phyloP scores from a whole-genome alignment of 1,140 invertebrate species.

The Asbolus verrucosus region DNA sequence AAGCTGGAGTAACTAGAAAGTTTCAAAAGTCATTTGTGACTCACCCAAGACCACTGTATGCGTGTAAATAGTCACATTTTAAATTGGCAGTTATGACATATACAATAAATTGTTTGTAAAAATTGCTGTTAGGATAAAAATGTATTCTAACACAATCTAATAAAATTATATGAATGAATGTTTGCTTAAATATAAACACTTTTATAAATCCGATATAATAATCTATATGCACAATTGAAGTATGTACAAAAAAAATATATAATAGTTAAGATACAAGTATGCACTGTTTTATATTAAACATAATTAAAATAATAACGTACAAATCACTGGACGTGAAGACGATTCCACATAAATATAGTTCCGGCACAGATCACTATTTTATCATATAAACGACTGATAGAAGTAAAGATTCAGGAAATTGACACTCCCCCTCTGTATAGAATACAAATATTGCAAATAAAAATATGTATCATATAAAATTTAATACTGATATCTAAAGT shows the following conservation, averaged over 20 bases:
- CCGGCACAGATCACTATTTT: conserved; percentile 56
- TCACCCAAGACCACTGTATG: no score
- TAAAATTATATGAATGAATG: conserved; percentile 58
- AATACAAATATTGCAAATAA: conserved; percentile 13
- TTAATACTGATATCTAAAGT: conserved; percentile 35
- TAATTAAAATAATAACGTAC: conserved; percentile 60
- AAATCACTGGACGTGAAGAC: conserved; percentile 63
- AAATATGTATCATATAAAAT: no score
- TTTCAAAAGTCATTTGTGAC: no score
- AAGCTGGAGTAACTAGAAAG: no score
- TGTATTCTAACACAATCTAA: conserved; percentile 60
- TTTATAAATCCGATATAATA: conserved; percentile 63
- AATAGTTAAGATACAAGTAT: conserved; percentile 59
- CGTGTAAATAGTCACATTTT: conserved; percentile 50
- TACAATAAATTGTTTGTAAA: conserved; percentile 56
- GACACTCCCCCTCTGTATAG: no score
- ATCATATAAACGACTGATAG: conserved; percentile 55
- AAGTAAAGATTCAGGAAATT: conserved; percentile 37
- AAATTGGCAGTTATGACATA: conserved; percentile 54
- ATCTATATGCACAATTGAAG: conserved; percentile 65
- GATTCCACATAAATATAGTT: conserved; percentile 59
- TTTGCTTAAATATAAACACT: conserved; percentile 62
- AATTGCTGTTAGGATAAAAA: conserved; percentile 55
- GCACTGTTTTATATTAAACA: conserved; percentile 55
- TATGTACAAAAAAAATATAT: conserved; percentile 64